Evolutionary conservation across 2,888 invertebrate species (phyloP).

Genomic region (Ditula angustiorana): DNA sequence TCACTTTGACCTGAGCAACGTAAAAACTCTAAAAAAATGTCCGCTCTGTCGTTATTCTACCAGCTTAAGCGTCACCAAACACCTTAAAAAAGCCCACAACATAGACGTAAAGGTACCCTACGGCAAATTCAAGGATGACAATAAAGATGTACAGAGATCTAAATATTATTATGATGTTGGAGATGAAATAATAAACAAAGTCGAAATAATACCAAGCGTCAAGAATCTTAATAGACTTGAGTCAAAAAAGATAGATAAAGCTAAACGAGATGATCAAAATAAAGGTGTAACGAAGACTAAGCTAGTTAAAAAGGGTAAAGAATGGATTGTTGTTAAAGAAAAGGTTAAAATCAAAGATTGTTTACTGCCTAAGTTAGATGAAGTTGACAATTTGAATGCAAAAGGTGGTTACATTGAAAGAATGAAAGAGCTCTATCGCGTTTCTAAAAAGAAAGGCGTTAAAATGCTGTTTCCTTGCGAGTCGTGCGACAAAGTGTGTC

Average conservation of each 20-base stretch:
- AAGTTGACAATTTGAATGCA: conserved; percentile 45
- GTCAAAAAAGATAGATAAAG: conserved; percentile 59
- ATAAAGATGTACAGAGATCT: conserved; percentile 42
- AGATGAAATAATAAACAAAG: conserved; percentile 47
- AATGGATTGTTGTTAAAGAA: conserved; percentile 69
- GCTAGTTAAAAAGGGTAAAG: conserved; percentile 62
- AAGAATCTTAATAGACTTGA: conserved; percentile 66
- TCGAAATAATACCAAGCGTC: conserved; percentile 71
- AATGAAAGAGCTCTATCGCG: conserved; percentile 56
- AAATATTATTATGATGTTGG: conserved; percentile 61
- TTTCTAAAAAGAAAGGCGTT: conserved; percentile 58
- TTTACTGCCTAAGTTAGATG: conserved; percentile 55
- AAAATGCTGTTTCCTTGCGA: conserved; percentile 71
- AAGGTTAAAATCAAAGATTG: conserved; percentile 48
- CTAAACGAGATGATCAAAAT: conserved; percentile 53
- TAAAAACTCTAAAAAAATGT: conserved; percentile 65
- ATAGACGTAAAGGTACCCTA: conserved; percentile 53
- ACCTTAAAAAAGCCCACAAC: conserved; percentile 57
- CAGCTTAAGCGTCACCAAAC: conserved; percentile 49
- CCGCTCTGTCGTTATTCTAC: conserved; percentile 67
- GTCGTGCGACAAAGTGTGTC: conserved; percentile 69
- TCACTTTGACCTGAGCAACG: conserved; percentile 69
- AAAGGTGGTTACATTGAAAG: conserved; percentile 56
- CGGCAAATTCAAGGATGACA: conserved; percentile 51
- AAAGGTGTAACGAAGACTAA: conserved; percentile 59